Percentiles rank a stretch among this genome's conserved stretches.
Evolutionary conservation across 1,140 invertebrate genomes (phyloP).

Genomic region (Pissodes strobi): DNA sequence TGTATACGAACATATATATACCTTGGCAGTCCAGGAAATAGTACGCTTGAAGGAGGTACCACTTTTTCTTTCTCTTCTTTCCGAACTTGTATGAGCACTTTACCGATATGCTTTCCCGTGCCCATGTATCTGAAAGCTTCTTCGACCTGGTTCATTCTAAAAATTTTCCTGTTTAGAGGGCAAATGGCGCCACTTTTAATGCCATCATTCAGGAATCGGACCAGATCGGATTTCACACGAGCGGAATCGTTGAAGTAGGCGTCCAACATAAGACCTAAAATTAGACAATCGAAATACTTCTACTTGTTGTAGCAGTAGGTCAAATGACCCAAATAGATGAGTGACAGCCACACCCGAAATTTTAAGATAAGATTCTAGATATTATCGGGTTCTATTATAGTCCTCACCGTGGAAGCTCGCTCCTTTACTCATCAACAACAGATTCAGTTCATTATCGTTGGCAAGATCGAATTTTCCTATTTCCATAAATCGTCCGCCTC

Average conservation of each 20-base stretch:
- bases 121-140: slow-evolving; percentile 77
- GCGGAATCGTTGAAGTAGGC: slow-evolving; percentile 64
- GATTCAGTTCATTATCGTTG: slow-evolving; percentile 68
- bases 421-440: slow-evolving; percentile 80
- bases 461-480: slow-evolving; percentile 78
- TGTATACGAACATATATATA: slow-evolving; percentile 14
- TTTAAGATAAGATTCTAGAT: too few species aligned
- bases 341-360: background rate
- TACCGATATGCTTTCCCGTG: slow-evolving; percentile 86
- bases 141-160: slow-evolving; percentile 66
- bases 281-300: too few species aligned
- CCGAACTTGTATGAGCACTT: slow-evolving; percentile 74
- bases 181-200: slow-evolving; percentile 57
- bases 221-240: slow-evolving; percentile 39
- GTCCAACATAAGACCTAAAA: slow-evolving; percentile 73
- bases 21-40: slow-evolving; percentile 26
- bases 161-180: slow-evolving; percentile 65
- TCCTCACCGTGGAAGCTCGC: slow-evolving; percentile 77
- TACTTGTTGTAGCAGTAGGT: too few species aligned
- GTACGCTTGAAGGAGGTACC: background rate
- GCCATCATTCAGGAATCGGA: slow-evolving; percentile 1
- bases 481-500: slow-evolving; percentile 73
- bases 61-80: slow-evolving; percentile 33
- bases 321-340: background rate
- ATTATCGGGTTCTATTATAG: too few species aligned